Evolutionary conservation across 1,140 invertebrate genomes (phyloP), one percentile per base, ranked within the genome.

Genomic region (Procambarus virginalis): DNA sequence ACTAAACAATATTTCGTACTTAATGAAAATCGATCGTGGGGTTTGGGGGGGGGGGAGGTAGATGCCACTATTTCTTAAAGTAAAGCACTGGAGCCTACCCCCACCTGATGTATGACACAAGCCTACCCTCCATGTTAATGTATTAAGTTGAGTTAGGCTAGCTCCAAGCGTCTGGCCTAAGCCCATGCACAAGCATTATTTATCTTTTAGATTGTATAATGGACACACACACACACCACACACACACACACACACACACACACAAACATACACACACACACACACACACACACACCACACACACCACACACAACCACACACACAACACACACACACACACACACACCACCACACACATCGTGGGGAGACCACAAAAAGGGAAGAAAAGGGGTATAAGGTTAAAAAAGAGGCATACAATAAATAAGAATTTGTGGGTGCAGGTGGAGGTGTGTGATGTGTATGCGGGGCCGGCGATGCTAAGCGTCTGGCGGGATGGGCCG

Each of bases 161-260:
- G 34, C 34, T 34, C 34, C 34, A 34, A 34, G 34, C 34, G 1
- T 34, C 34, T 34, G 34, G 34, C 34, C 34, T 34, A 34, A 34
- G 34, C 34, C 34, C 34, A 34, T 34, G 34, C 34, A 34, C 34
- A 34, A 34, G 34, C 34, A 34, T 34, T 0, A 34, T 34, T 34
- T 34, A 34, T n/a, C n/a, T n/a, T n/a, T n/a, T 34, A 34, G 34
- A 34, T 34, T 34, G 1, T 34, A 34, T 34, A 34, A 84, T 46
- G n/a, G 49, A 85, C 84, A 58, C 73, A 58, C 73, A 85, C 84
- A 58, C 55, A 85, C 84, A 85, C 84, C 83, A 84, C 83, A 84
- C 83, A 84, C 68, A 84, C 83, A 64, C 60, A 64, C 10, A 51
- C 84, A 14, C n/a, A 60, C 84, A 77, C 84, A 51, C 84, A 85